phyloP scores from a whole-genome alignment of 2,113 vertebrate species.

The Sturnus vulgaris region DNA sequence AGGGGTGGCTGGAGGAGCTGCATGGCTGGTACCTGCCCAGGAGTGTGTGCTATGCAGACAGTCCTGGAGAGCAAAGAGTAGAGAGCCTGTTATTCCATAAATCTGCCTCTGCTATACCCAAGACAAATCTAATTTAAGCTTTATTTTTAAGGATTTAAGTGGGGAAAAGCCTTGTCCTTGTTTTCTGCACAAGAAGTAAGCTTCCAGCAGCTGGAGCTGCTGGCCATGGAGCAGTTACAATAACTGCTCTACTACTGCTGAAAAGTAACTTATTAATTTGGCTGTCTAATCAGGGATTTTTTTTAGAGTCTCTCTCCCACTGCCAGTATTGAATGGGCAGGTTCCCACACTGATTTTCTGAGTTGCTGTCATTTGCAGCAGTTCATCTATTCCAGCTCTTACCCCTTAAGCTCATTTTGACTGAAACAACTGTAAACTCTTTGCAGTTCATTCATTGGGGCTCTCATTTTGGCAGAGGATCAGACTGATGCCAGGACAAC shows the following conservation, averaged over 20 bases:
- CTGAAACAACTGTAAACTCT: not conserved
- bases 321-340: not conserved
- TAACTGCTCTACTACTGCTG: not conserved
- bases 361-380: not conserved
- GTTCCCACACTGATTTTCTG: not conserved
- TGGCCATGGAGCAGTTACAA: not conserved
- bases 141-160: not conserved
- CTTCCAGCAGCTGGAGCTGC: not conserved
- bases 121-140: not conserved
- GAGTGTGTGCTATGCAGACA: not conserved
- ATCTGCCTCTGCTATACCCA: not conserved
- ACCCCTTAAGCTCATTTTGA: not conserved
- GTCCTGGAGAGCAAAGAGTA: not conserved
- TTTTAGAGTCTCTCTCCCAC: not conserved
- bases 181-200: not conserved
- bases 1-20: not conserved
- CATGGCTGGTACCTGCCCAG: not conserved
- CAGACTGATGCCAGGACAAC: not conserved
- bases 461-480: not conserved
- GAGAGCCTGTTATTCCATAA: not conserved
- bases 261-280: not conserved
- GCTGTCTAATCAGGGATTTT: not conserved
- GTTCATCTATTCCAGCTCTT: not conserved
- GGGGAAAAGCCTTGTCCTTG: not conserved
- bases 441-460: conserved; percentile 19